Evolutionary conservation across 2,797 vertebrate species (phyloP), one percentile per base, ranked within the genome.

Genomic region (Sebastes nivosus): DNA sequence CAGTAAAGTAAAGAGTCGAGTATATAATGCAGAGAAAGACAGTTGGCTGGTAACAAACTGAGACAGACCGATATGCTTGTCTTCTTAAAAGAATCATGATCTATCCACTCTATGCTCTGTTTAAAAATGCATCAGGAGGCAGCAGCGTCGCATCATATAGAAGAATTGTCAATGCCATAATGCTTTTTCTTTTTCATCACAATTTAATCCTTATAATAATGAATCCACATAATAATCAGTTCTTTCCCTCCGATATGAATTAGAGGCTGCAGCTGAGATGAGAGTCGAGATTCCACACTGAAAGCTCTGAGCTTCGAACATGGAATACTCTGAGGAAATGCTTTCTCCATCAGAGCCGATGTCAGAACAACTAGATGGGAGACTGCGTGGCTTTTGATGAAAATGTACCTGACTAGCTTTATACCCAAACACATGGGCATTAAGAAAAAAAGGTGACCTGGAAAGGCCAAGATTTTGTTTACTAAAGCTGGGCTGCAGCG

Each of bases 41-140:
- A 80, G 70, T 76, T 80, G 73, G 70, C 78, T 80, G 73, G 38
- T 80, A 76, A 68, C 64, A 79, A 46, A 59, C 29, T 11, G n/a
- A 83, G 60, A 75, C 65, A 82, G 83, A 79, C 71, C 80, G 69
- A 80, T 61, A 46, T 72, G 50, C 65, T 75, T 72, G 54, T 78
- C 63, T 72, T 59, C 46, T 79, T 84, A 63, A 89, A 88, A 73
- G 42, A 81, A 85, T 83, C 24, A 59, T 60, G 50, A 85, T 79
- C 50, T 24, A 14, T 80, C 70, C 70, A 50, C 67, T 85, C 68
- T 81, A 2, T 58, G 38, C 69, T 59, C 54, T 20, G 65, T 81
- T 80, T 75, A 89, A 89, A 85, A 83, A 85, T 87, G 60, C 42
- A 86, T 84, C 52, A 77, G 69, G n/a, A 80, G 60, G 42, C 32